Percentiles rank a stretch among this genome's conserved stretches.
These are phyloP conservation scores for Sebastes iracundus DNA, from an alignment of 2,797 vertebrate genomes.

Conservation along the genomic window DNA sequence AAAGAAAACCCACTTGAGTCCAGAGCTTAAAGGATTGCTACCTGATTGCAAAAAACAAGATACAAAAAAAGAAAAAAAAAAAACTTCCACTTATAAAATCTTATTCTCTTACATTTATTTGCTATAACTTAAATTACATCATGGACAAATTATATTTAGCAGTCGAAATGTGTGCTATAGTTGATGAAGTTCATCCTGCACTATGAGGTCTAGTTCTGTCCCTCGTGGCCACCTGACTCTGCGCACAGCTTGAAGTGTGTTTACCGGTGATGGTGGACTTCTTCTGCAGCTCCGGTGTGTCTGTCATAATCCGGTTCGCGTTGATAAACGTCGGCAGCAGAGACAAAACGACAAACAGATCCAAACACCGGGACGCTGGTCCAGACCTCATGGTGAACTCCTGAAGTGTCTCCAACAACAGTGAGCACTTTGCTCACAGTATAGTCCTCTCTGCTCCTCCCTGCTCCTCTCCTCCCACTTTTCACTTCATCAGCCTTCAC, in stretches of 20 bases:
- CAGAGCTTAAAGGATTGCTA: slow-evolving; percentile 13
- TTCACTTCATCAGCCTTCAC: neutral
- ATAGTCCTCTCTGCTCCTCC: slow-evolving; percentile 12
- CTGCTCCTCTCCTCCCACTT: slow-evolving; percentile 24
- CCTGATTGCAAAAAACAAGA: slow-evolving; percentile 11
- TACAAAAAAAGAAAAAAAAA: neutral
- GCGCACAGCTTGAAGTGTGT: neutral
- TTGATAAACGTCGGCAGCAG: slow-evolving; percentile 20
- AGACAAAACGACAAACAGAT: slow-evolving; percentile 39
- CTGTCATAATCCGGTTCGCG: slow-evolving; percentile 38
- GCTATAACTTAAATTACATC: neutral
- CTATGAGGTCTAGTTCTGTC: neutral
- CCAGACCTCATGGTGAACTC: slow-evolving; percentile 56
- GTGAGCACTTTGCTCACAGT: neutral
- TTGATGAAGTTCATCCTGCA: neutral
- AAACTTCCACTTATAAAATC: neutral
- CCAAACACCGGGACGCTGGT: slow-evolving; percentile 11
- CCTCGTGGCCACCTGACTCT: slow-evolving; percentile 22
- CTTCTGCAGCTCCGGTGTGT: slow-evolving; percentile 14
- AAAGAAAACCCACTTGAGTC: slow-evolving; percentile 10
- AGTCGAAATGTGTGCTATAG: neutral
- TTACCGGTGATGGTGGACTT: slow-evolving; percentile 67
- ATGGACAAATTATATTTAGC: neutral
- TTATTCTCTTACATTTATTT: neutral
- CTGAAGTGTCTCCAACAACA: slow-evolving; percentile 11